phyloP scores from a whole-genome alignment of 2,888 invertebrate species.

The Ornithoptera alexandrae region DNA sequence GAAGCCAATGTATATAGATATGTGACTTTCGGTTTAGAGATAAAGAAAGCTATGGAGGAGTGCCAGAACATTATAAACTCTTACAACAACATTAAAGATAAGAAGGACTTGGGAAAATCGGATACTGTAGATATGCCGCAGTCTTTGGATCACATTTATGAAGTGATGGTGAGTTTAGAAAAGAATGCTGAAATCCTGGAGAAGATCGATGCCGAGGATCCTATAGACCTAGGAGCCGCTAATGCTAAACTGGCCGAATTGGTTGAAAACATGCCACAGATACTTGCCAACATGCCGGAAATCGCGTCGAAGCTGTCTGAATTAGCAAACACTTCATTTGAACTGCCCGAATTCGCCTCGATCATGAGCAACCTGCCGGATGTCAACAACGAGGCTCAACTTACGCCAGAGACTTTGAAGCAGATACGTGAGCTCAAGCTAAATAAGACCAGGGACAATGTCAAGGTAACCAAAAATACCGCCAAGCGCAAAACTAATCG shows the following conservation, averaged over 20 bases:
- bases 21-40: conserved; percentile 66
- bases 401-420: conserved; percentile 72
- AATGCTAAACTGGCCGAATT: conserved; percentile 63
- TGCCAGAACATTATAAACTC: conserved; percentile 73
- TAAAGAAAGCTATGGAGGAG: conserved; percentile 74
- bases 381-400: conserved; percentile 61
- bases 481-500: conserved; percentile 66
- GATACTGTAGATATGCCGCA: conserved; percentile 46
- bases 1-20: conserved; percentile 65
- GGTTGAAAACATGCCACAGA: conserved; percentile 71
- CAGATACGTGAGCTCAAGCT: conserved; percentile 71
- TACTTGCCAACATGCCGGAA: conserved; percentile 71
- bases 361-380: conserved; percentile 68
- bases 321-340: conserved; percentile 63
- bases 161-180: conserved; percentile 69
- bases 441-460: conserved; percentile 60
- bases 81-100: conserved; percentile 56
- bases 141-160: conserved; percentile 66
- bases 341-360: conserved; percentile 67
- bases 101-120: conserved; percentile 46
- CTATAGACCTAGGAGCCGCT: conserved; percentile 49
- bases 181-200: conserved; percentile 64
- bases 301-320: conserved; percentile 64
- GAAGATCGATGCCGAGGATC: conserved; percentile 57
- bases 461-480: conserved; percentile 72